Evolutionary conservation across 2,113 vertebrate species (phyloP), one percentile per base, ranked within the genome.

Genomic region (Macroglossus sobrinus): DNA sequence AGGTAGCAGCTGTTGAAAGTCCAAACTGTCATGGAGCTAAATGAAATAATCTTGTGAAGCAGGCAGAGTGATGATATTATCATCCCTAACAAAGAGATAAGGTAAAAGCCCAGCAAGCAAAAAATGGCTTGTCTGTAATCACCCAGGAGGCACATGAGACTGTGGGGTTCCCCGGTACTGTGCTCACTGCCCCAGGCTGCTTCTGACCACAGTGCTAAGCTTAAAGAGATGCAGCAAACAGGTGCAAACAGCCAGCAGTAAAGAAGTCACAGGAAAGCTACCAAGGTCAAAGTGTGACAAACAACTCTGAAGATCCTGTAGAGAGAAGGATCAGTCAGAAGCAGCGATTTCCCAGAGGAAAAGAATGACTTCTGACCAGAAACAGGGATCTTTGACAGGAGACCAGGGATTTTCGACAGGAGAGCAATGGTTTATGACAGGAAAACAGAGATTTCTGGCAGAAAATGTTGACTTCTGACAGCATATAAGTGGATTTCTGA

Each of bases 311-410:
- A 53, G 11, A 71, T 55, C 43, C 92, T 84, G 53, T 50, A 80
- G 63, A 80, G 30, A 55, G 84, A 92, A 76, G 53, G n/a, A 45
- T 33, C 30, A 64, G 79, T 64, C 59, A 74, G 33, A 40, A 80
- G n/a, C 57, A 33, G 50, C 7, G 14, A 43, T 47, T 80, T 75
- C 92, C 79, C 79, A 0, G 18, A 47, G 92, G n/a, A 38, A 91
- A 90, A 16, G 28, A 38, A 79, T 72, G 50, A 63, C 53, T 96
- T 95, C 78, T 74, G 81, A 91, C 85, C 50, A 89, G 69, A 95
- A 87, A 96, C 61, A 35, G 61, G 40, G 21, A 57, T 78, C 28
- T 71, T 35, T 76, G 24, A 79, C 88, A 81, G 63, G 71, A 94
- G 50, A 81, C 24, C 28, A 89, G 87, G 38, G 26, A 50, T 78